Evolutionary conservation across 2,888 invertebrate species (phyloP).

Genomic region (Ennomos fuscantarius): DNA sequence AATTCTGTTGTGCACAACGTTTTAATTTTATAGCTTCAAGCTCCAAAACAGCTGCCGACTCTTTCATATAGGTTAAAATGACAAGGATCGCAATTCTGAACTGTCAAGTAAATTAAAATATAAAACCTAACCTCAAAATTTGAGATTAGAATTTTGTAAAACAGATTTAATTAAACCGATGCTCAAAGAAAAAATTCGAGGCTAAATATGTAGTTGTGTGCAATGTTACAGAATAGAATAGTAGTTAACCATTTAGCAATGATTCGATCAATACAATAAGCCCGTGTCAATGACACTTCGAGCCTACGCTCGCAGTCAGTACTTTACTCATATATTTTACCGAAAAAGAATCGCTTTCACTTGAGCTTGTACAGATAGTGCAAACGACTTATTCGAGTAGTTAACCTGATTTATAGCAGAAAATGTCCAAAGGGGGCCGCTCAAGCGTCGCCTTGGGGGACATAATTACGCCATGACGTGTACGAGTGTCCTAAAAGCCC

Average conservation of each 20-base stretch:
- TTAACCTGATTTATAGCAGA: constrained; percentile 71
- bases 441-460: constrained; percentile 59
- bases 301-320: neutral
- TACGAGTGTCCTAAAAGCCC: constrained; percentile 52
- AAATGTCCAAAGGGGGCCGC: constrained; percentile 50
- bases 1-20: too few relatives aligned
- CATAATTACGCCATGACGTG: constrained; percentile 58
- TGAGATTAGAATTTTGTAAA: too few relatives aligned
- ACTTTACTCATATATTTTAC: constrained; percentile 17
- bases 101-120: too few relatives aligned
- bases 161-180: too few relatives aligned
- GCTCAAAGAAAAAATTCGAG: too few relatives aligned
- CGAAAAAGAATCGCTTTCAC: constrained; percentile 28
- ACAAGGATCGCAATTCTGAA: too few relatives aligned
- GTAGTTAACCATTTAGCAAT: neutral
- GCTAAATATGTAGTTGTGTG: too few relatives aligned
- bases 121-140: too few relatives aligned
- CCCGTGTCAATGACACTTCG: constrained; percentile 14
- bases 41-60: too few relatives aligned
- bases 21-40: too few relatives aligned
- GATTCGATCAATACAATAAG: constrained; percentile 14
- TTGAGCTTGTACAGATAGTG: constrained; percentile 40
- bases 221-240: too few relatives aligned
- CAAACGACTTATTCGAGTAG: constrained; percentile 55
- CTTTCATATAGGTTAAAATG: too few relatives aligned